Conservation (phyloP, 2,113 vertebrate species). For the Sciurus niger region DNA sequence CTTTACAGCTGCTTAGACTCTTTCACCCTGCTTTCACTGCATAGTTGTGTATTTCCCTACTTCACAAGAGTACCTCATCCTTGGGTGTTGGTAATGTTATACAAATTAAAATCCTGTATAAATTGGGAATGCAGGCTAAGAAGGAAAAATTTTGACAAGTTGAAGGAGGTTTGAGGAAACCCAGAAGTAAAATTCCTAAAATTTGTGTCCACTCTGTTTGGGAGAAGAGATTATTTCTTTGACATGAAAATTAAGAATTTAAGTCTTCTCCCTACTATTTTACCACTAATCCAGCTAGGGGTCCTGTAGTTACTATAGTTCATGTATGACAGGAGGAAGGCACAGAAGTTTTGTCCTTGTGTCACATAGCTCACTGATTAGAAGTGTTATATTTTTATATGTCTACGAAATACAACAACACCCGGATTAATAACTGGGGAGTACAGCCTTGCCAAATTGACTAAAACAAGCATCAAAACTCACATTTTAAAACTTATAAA, state of each 20-base stretch:
- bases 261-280: not conserved
- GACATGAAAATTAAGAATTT: not conserved
- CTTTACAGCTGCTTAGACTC: too few relatives aligned
- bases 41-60: not conserved
- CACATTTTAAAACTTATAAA: constrained; percentile 39
- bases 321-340: not conserved
- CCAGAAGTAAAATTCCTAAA: constrained; percentile 44
- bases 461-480: not conserved
- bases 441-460: not conserved
- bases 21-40: not conserved
- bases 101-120: not conserved
- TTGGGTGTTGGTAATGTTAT: not conserved
- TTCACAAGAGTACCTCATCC: not conserved
- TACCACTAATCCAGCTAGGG: not conserved
- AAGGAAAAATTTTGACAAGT: not conserved
- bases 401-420: not conserved
- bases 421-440: not conserved
- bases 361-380: not conserved
- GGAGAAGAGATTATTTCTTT: constrained; percentile 26
- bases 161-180: constrained; percentile 19
- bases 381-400: not conserved
- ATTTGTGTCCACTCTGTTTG: not conserved
- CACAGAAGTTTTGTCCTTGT: not conserved
- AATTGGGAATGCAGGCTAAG: not conserved
- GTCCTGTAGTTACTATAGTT: not conserved